Base-by-base conservation (phyloP, 2,888 invertebrate species). In the Idaea biselata region DNA sequence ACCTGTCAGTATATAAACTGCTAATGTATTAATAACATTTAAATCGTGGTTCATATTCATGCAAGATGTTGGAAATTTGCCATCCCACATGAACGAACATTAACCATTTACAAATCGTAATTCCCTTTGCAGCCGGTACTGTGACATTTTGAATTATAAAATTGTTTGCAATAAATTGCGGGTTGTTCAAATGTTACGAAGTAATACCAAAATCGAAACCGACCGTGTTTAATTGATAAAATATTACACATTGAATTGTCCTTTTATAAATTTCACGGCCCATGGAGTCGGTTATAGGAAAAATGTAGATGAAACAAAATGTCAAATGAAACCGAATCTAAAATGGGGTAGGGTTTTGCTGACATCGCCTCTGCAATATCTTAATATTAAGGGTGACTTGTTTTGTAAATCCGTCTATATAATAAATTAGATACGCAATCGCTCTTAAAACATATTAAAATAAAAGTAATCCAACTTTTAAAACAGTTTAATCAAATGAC, bases 251-350 rank as follows among this genome's bases (percentile, higher is more conserved):
- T 79, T 75, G 77, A 81, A 81, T 79, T 79, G 79, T 83, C 80
- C 80, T 87, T 82, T 87, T 84, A 87, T 86, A 87, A 84, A 88
- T 89, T 90, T 87, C 86, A 91, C 80, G 86, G 86, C 73, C 78
- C 86, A 84, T 87, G 74, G 81, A 82, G 70, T 79, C 71, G 78
- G 78, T 81, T 84, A 87, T 87, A 76, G 84, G 80, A 88, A 89
- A 88, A 90, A 90, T 90, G 86, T 79, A 88, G 82, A 91, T 90
- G 84, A 86, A 83, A 76, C 76, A 85, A 84, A 87, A 88, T 85
- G 85, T 85, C 87, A 86, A 87, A 85, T 80, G 85, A 74, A 78
- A 79, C 80, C 79, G 80, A 84, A 83, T 83, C 76, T 77, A 83
- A 84, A 68, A 66, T 70, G 77, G 81, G 81, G 75, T 71, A 72